These are phyloP conservation scores for Cataglyphis livida DNA, from an alignment of 2,888 invertebrate genomes.

Conservation along the genomic window DNA sequence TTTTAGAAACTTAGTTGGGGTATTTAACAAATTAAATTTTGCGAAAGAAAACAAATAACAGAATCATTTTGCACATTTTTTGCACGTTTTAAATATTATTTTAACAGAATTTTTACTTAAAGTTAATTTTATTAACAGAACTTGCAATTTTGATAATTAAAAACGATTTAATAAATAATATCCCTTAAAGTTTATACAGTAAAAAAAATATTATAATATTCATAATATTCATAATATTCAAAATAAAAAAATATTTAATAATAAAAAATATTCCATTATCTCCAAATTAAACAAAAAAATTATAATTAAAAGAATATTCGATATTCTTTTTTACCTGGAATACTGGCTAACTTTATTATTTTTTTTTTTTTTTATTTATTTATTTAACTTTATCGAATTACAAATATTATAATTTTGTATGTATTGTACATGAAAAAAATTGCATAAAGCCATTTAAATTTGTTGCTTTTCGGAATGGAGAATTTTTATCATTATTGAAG, in stretches of 20 bases:
- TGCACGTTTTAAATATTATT: neutral
- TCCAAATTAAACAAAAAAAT: neutral
- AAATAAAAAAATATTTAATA: neutral
- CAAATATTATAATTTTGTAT: neutral
- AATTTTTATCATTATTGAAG: neutral
- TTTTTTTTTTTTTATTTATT: neutral
- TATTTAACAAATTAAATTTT: neutral
- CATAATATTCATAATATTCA: no score
- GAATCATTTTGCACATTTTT: neutral
- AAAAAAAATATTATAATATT: neutral
- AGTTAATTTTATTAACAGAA: neutral
- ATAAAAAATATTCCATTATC: neutral
- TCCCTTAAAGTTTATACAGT: neutral
- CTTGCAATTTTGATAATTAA: constrained; percentile 3
- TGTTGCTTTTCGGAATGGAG: neutral
- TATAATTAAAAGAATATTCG: neutral
- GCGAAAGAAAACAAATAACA: neutral
- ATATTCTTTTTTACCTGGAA: neutral
- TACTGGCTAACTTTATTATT: neutral
- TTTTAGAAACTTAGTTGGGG: neutral
- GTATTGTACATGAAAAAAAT: neutral
- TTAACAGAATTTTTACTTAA: neutral
- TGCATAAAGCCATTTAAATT: neutral
- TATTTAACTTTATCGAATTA: neutral
- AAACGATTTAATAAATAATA: neutral